Percentiles rank a stretch among this genome's conserved stretches.
Conservation (phyloP, 92 coral and sea anemone species). For the Pocillopora grandis region DNA sequence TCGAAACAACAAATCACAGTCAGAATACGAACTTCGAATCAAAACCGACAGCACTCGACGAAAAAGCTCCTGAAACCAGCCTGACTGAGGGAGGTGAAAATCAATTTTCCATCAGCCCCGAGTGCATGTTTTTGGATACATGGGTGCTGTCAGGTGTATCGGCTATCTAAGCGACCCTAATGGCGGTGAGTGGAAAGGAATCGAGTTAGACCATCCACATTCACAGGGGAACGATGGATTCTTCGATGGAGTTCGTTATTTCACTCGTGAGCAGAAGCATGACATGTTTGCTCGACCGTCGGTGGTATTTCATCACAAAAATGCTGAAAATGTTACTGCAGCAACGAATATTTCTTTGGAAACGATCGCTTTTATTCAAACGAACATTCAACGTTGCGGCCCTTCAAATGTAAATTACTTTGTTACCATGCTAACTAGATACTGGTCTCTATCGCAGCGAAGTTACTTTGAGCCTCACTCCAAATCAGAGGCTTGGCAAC, state of each 20-base stretch:
- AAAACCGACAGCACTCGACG: background rate
- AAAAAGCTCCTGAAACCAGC: background rate
- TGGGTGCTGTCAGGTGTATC: constrained; percentile 62
- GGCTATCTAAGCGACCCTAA: constrained; percentile 53
- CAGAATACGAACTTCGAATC: background rate
- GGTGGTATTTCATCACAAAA: constrained; percentile 51
- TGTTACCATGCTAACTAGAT: too few relatives aligned
- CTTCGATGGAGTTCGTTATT: constrained; percentile 42
- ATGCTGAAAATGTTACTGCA: constrained; percentile 11
- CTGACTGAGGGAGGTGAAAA: background rate
- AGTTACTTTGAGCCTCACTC: too few relatives aligned
- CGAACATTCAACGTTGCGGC: constrained; percentile 49
- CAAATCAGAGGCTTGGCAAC: too few relatives aligned
- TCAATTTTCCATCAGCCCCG: constrained; percentile 39
- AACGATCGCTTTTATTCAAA: constrained; percentile 66
- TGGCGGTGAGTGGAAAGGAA: constrained; percentile 75
- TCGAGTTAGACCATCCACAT: constrained; percentile 65
- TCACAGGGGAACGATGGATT: constrained; percentile 71
- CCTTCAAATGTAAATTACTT: too few relatives aligned
- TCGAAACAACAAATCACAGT: too few relatives aligned
- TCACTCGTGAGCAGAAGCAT: constrained; percentile 64
- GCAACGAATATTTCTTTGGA: constrained; percentile 42
- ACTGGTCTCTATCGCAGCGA: too few relatives aligned
- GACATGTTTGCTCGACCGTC: constrained; percentile 74
- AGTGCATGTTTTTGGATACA: constrained; percentile 54